Base-by-base conservation (phyloP, 1,140 invertebrate genomes). In the Eupeodes corollae region DNA sequence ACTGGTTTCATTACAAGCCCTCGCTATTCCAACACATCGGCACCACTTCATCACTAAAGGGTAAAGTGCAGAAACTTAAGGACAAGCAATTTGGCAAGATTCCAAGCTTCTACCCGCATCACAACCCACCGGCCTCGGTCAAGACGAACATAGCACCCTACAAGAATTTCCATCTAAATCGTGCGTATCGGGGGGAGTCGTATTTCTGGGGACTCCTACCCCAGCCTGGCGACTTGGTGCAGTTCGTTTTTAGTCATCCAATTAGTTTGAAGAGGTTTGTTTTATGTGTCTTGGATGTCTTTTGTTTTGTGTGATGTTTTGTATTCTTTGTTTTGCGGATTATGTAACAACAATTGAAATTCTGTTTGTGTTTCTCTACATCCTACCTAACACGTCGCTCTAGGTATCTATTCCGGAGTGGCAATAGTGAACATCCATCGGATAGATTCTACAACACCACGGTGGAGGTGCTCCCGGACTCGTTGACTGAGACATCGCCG, bases 21-120 rank as follows among this genome's bases (percentile, higher is more conserved):
- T 93, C 91, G 1, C 71, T 97, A 0, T 98, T 98, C 64, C 91
- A 98, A 73, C 94, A 98, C 61, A 90, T 97, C 53, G 94, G 94
- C 11, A 86, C 87, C 6, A 90, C 93, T 63, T 97, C 93, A 0
- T 97, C 93, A 0, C 73, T 98, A 1, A 91, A 88, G 69, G 94
- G 94, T 50, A 98, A 98, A 78, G 86, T 96, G 42, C 94, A 98
- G 63, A 95, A 93, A 71, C 72, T 98, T 1, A 94, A 95, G 86
- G 91, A 97, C 67, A 87, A 87, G 63, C 86, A 92, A 59, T 97
- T 92, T 73, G 90, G 91, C 10, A 91, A 91, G 68, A 76, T 91
- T 21, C 79, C 83, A 13, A 72, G 90, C 11, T 91, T 81, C 68
- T 85, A 82, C 59, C 79, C 86, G 1, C 86, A 91, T 54, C 88